phyloP scores from a whole-genome alignment of 2,888 invertebrate genomes.

The Noctua comes region DNA sequence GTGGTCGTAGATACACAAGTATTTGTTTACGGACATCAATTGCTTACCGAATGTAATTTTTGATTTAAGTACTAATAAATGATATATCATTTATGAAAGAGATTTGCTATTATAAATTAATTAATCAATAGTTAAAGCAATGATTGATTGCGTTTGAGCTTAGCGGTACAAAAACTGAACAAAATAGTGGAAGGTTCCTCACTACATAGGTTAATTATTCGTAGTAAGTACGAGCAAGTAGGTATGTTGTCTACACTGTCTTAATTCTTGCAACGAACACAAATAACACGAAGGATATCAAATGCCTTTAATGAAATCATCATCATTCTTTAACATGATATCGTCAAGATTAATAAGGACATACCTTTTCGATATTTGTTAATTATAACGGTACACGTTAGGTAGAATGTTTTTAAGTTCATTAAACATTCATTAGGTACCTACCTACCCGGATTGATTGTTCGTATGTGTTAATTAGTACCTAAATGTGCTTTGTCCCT shows the following conservation, averaged over 20 bases:
- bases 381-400: slow-evolving; percentile 20
- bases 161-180: slow-evolving; percentile 1
- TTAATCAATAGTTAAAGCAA: not conserved
- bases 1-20: slow-evolving; percentile 41
- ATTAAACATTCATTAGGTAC: slow-evolving; percentile 5
- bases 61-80: slow-evolving; percentile 4
- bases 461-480: slow-evolving; percentile 32
- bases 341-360: not conserved
- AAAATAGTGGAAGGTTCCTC: not conserved
- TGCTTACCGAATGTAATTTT: slow-evolving; percentile 32
- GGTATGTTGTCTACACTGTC: not conserved
- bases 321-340: not conserved
- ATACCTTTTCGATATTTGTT: slow-evolving; percentile 13
- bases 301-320: not conserved
- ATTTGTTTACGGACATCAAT: slow-evolving; percentile 36
- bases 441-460: not conserved
- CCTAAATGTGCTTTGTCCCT: not conserved
- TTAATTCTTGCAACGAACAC: not conserved
- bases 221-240: not conserved
- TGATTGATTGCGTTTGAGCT: slow-evolving; percentile 4
- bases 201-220: not conserved
- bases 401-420: slow-evolving; percentile 3
- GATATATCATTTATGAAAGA: slow-evolving; percentile 1
- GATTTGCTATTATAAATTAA: slow-evolving; percentile 1
- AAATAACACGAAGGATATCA: not conserved